phyloP scores from a whole-genome alignment of 2,888 invertebrate species.

The Podotricha telesiphe region DNA sequence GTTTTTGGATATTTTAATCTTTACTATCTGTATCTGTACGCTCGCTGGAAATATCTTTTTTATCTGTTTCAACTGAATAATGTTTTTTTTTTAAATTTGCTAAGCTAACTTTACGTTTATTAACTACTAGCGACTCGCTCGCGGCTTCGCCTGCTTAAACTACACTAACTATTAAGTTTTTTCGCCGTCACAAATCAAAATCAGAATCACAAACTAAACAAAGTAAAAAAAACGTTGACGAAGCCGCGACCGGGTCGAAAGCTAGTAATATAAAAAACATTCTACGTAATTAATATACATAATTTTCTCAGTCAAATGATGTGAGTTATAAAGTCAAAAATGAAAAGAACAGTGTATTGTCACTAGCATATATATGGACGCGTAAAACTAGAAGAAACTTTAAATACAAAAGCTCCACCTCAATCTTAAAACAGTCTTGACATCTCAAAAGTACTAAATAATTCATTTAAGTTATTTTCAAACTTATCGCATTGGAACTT shows the following conservation, averaged over 20 bases:
- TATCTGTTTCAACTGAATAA: slow-evolving; percentile 9
- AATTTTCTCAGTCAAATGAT: too few relatives aligned
- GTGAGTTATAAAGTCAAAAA: too few relatives aligned
- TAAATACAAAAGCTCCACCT: background rate
- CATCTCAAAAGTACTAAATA: slow-evolving; percentile 5
- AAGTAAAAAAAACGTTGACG: too few relatives aligned
- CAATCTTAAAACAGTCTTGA: slow-evolving; percentile 5
- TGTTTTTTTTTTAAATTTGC: background rate
- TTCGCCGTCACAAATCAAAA: too few relatives aligned
- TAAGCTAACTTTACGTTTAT: background rate
- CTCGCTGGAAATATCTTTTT: slow-evolving; percentile 15
- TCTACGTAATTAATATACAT: too few relatives aligned
- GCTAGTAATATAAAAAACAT: too few relatives aligned
- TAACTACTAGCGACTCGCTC: too few relatives aligned
- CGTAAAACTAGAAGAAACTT: background rate
- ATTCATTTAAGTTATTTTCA: slow-evolving; percentile 14
- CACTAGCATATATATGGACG: background rate
- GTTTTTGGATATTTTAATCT: slow-evolving; percentile 36
- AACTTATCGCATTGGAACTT: background rate
- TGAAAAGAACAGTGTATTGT: too few relatives aligned
- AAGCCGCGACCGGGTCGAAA: too few relatives aligned
- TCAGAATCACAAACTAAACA: too few relatives aligned
- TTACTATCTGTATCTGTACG: slow-evolving; percentile 7
- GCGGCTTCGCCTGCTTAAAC: too few relatives aligned
- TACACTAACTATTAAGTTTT: background rate